phyloP scores from a whole-genome alignment of 2,797 vertebrate species.

The Cossypha niveicapilla region DNA sequence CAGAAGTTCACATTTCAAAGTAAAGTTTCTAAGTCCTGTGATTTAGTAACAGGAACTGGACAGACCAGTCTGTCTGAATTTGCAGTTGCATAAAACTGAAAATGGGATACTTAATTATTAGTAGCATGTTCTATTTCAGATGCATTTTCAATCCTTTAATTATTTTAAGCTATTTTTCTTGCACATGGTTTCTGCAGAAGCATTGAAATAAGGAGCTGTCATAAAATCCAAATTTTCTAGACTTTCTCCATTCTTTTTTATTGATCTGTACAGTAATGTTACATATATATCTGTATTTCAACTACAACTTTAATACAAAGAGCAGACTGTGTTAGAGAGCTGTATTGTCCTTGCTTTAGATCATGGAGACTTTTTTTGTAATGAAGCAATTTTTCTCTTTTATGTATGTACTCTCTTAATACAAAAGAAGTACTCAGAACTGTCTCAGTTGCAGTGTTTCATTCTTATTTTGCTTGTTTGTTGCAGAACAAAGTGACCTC shows the following conservation, averaged over 20 bases:
- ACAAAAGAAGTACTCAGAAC: not conserved
- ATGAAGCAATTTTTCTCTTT: not conserved
- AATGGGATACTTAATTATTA: not conserved
- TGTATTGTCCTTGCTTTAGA: not conserved
- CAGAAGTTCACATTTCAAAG: not conserved
- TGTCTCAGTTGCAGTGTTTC: not conserved
- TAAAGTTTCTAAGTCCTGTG: not conserved
- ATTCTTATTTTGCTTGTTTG: constrained; percentile 22
- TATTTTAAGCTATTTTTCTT: not conserved
- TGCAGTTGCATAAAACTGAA: not conserved
- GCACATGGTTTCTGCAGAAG: not conserved
- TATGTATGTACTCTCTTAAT: not conserved
- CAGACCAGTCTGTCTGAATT: not conserved
- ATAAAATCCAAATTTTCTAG: not conserved
- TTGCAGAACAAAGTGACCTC: constrained; percentile 97
- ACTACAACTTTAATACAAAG: not conserved
- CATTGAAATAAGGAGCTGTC: not conserved
- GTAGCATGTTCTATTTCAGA: not conserved
- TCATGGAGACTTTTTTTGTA: not conserved
- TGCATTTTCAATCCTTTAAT: not conserved
- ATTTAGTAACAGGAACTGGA: not conserved
- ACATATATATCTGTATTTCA: not conserved
- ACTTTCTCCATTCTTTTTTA: not conserved
- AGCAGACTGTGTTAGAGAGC: not conserved
- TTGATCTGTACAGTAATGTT: not conserved